Conservation (phyloP, 2,797 vertebrate genomes). For the Lophotriccus pileatus region DNA sequence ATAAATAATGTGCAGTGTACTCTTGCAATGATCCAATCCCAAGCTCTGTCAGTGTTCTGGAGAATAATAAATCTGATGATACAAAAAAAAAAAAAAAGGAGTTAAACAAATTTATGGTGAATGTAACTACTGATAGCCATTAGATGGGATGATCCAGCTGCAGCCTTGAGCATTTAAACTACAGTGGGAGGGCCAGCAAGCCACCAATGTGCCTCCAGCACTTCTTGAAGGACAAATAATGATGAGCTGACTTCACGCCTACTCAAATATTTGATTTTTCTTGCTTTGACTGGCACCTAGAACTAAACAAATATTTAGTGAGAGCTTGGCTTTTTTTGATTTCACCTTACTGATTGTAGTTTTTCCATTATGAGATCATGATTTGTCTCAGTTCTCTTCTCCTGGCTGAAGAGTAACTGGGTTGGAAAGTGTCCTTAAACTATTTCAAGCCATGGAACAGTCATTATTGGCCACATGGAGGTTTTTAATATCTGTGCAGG, state of each 20-base stretch:
- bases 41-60: background rate
- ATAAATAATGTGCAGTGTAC: background rate
- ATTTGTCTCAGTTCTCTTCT: background rate
- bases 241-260: background rate
- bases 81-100: background rate
- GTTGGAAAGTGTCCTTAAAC: background rate
- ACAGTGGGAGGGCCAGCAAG: background rate
- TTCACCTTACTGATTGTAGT: background rate
- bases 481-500: background rate
- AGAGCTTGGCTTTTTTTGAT: background rate
- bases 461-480: background rate
- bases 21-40: background rate
- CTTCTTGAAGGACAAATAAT: background rate
- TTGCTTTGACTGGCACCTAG: background rate
- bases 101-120: background rate
- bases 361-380: background rate
- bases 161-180: background rate
- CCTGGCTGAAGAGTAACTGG: background rate
- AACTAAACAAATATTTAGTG: background rate
- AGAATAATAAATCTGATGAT: slow-evolving; percentile 4
- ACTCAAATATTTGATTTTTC: background rate
- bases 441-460: background rate
- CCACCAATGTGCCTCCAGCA: background rate
- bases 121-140: background rate
- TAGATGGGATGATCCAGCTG: background rate